A percentile compares a stretch with the other conserved stretches of the same genome.
Conservation (phyloP, 2,797 vertebrate genomes). For the Muscicapa comitata region DNA sequence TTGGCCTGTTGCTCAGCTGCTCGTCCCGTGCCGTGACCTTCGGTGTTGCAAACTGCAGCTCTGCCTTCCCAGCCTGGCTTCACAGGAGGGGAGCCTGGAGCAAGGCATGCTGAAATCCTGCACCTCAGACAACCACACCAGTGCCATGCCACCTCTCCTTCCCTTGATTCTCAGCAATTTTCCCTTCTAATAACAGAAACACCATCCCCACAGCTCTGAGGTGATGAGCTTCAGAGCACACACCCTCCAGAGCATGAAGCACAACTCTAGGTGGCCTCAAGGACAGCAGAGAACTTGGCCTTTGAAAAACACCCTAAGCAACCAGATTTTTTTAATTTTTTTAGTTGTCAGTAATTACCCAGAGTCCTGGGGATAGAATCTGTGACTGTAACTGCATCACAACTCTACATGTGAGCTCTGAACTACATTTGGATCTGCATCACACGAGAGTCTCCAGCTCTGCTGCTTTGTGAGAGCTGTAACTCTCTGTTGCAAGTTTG, state of each 20-base stretch:
- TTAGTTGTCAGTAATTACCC: not conserved
- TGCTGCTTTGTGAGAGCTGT: not conserved
- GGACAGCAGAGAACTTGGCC: not conserved
- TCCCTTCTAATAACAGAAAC: not conserved
- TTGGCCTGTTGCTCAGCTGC: not conserved
- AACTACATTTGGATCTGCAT: not conserved
- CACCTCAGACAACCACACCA: not conserved
- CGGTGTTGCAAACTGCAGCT: not conserved
- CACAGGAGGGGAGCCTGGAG: not conserved
- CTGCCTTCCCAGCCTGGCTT: not conserved
- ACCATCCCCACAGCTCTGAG: not conserved
- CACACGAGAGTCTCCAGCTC: not conserved
- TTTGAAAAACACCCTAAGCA: not conserved
- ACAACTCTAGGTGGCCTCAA: not conserved
- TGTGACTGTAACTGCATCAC: not conserved
- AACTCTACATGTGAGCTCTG: not conserved
- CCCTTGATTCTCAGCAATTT: not conserved
- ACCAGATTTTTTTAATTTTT: not conserved
- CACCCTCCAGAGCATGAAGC: not conserved
- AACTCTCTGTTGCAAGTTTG: not conserved
- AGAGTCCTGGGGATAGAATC: not conserved
- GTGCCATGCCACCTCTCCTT: not conserved
- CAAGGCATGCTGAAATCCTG: not conserved
- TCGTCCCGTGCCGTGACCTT: slow-evolving; percentile 17
- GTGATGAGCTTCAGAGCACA: not conserved